Evolutionary conservation across 1,140 invertebrate genomes (phyloP).

Genomic region (Drosophila tsacasi): DNA sequence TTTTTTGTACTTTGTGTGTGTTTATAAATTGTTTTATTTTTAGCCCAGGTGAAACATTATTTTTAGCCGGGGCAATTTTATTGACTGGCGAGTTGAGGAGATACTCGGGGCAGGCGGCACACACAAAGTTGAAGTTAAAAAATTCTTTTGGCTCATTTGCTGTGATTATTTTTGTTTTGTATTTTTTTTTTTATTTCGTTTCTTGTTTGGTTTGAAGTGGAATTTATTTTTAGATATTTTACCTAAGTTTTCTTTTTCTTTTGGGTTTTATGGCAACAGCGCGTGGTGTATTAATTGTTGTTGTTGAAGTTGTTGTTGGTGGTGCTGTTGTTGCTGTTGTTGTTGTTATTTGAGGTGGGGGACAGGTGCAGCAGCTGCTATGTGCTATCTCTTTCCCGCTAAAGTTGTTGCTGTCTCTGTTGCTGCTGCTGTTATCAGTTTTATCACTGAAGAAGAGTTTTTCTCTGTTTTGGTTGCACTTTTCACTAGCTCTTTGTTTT

Average conservation of each 20-base stretch:
- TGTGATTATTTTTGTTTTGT: conserved; percentile 39
- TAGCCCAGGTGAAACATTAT: conserved; percentile 46
- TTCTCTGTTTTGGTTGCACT: conserved; percentile 18
- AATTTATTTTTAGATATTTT: conserved; percentile 85
- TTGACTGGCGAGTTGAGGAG: conserved; percentile 39
- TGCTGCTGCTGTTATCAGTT: conserved; percentile 52
- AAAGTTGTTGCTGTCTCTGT: conserved; percentile 35
- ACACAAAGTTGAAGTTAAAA: conserved; percentile 51
- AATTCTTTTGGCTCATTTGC: conserved; percentile 52
- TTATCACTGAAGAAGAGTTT: conserved; percentile 35
- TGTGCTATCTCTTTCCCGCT: conserved; percentile 42
- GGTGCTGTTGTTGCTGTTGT: conserved; percentile 18
- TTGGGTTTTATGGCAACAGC: conserved; percentile 64
- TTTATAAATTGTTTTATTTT: conserved; percentile 51
- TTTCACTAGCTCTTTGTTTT: conserved; percentile 27
- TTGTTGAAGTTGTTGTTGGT: conserved; percentile 36
- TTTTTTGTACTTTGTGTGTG: conserved; percentile 36
- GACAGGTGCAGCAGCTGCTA: conserved; percentile 56
- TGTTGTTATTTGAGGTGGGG: conserved; percentile 31
- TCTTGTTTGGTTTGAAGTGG: conserved; percentile 64
- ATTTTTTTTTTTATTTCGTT: conserved; percentile 46
- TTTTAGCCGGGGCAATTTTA: conserved; percentile 41
- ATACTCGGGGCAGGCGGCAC: conserved; percentile 1
- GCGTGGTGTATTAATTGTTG: conserved; percentile 57
- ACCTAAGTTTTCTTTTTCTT: conserved; percentile 79